These are phyloP conservation scores for Congeria kusceri DNA, from an alignment of 2,888 invertebrate genomes.

Conservation along the genomic window DNA sequence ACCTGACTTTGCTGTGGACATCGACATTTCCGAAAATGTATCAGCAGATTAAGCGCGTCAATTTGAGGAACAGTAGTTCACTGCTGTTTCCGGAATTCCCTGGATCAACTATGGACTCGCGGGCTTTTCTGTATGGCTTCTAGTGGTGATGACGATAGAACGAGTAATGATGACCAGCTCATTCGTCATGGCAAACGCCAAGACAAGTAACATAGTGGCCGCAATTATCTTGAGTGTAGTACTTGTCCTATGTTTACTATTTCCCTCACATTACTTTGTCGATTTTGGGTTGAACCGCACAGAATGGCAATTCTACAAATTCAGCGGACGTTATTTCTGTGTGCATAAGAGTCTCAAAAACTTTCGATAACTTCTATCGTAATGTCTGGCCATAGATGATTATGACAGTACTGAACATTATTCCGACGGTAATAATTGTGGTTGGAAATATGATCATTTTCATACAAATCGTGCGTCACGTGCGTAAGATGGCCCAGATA, in stretches of 20 bases:
- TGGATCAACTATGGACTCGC: neutral
- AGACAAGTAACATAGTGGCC: neutral
- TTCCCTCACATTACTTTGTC: neutral
- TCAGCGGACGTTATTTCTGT: neutral
- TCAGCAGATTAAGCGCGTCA: neutral
- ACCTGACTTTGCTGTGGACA: neutral
- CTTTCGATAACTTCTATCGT: neutral
- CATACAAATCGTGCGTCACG: neutral
- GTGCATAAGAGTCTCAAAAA: neutral
- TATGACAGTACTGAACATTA: neutral
- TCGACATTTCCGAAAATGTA: neutral
- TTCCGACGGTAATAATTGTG: neutral
- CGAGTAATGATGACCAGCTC: neutral
- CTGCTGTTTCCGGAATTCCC: neutral
- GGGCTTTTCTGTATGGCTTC: conserved; percentile 5
- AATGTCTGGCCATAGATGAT: neutral
- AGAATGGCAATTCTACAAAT: neutral
- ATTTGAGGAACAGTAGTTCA: neutral
- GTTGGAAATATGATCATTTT: neutral
- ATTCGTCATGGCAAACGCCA: too few relatives aligned
- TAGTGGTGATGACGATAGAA: neutral
- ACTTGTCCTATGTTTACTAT: neutral
- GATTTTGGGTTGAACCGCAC: neutral
- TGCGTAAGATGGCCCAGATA: neutral
- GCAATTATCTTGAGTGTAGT: neutral